A percentile compares a stretch with the other conserved stretches of the same genome.
Evolutionary conservation across 1,140 invertebrate species (phyloP).

Genomic region (Cotesia chilonis): DNA sequence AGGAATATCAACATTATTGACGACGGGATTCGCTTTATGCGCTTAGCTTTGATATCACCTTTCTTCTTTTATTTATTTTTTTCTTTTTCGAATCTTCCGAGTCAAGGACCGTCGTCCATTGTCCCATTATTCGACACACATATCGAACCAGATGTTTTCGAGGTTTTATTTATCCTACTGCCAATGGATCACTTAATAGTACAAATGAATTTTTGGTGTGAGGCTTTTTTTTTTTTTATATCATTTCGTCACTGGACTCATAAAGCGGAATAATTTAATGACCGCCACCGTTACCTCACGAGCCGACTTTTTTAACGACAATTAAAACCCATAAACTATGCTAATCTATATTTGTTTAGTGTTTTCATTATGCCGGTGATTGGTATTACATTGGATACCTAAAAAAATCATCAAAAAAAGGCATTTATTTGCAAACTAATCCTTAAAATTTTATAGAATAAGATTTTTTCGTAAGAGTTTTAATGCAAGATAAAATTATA

Average conservation of each 20-base stretch:
- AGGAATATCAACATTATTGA: constrained; percentile 26
- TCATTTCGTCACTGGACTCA: constrained; percentile 48
- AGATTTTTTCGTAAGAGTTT: no score
- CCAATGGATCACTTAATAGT: neutral
- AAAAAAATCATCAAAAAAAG: no score
- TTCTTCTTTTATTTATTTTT: constrained; percentile 8
- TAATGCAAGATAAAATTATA: no score
- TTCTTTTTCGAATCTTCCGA: constrained; percentile 9
- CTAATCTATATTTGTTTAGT: constrained; percentile 2
- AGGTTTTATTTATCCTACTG: neutral
- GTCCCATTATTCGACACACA: neutral
- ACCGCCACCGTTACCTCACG: constrained; percentile 37
- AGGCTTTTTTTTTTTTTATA: constrained; percentile 38
- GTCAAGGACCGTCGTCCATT: constrained; percentile 8
- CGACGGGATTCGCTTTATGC: neutral
- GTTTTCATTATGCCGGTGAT: no score
- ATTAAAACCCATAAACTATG: constrained; percentile 5
- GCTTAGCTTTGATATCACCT: no score
- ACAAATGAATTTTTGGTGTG: constrained; percentile 21
- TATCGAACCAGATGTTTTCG: constrained; percentile 21
- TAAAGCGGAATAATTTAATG: constrained; percentile 59
- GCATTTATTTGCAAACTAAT: no score
- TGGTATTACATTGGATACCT: no score
- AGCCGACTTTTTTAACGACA: neutral
- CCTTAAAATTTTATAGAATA: no score